Conservation (phyloP, 2,113 vertebrate species). For the Dasyprocta punctata region DNA sequence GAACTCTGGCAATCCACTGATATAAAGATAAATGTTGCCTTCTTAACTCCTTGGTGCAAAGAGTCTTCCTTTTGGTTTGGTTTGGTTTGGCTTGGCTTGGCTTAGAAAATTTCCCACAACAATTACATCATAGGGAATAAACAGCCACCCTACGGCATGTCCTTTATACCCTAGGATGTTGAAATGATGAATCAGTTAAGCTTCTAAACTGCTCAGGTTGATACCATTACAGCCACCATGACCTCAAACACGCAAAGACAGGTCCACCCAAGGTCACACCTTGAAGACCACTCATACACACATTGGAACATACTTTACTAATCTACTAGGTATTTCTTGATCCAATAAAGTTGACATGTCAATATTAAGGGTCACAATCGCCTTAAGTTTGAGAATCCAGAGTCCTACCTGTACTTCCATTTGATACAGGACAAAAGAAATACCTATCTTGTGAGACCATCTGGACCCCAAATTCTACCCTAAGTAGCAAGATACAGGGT, state of each 20-base stretch:
- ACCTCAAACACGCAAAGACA: not conserved
- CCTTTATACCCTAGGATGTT: not conserved
- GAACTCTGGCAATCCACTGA: too few relatives aligned
- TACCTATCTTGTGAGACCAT: not conserved
- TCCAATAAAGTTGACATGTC: not conserved
- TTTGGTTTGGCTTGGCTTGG: too few relatives aligned
- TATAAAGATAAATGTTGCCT: too few relatives aligned
- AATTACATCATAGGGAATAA: not conserved
- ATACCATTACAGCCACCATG: not conserved
- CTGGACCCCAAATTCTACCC: not conserved
- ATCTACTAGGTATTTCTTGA: not conserved
- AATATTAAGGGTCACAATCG: not conserved
- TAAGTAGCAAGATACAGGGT: not conserved
- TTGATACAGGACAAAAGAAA: constrained; percentile 1
- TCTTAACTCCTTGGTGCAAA: too few relatives aligned
- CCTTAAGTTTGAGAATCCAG: not conserved
- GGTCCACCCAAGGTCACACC: not conserved
- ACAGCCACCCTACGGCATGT: not conserved
- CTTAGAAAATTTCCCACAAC: too few relatives aligned
- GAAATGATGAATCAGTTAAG: not conserved
- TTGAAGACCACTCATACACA: not conserved
- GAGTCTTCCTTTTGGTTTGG: too few relatives aligned
- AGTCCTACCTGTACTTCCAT: not conserved
- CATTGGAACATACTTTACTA: not conserved
- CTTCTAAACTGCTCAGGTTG: not conserved